Evolutionary conservation across 2,888 invertebrate species (phyloP), one percentile per base, ranked within the genome.

Genomic region (Mylabris sibirica): DNA sequence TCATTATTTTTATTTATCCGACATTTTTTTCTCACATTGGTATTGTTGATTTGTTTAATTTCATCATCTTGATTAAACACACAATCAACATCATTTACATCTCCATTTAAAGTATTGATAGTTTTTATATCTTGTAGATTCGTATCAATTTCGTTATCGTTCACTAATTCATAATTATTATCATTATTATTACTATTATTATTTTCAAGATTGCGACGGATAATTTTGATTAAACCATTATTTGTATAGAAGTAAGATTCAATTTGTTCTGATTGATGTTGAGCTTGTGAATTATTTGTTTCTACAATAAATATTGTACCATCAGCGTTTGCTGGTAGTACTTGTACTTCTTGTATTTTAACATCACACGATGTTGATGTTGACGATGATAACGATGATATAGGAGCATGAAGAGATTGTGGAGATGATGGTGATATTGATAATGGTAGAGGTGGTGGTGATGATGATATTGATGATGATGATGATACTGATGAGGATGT

Each of bases 261-360:
- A 34, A 81, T 75, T 74, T 80, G 78, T 57, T 77, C 76, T 17
- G 78, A 75, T 35, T 76, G 72, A 20, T 73, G 75, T 41, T 72
- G 67, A 38, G 41, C 61, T 66, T 77, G 78, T 76, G 81, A 76
- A 64, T 77, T 74, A 44, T 81, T 78, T 3, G 83, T 82, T 63
- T 83, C 82, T n/a, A 84, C 75, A 53, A 82, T 76, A 70, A 83
- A 84, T 64, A 82, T 77, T 49, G 81, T 82, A 11, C 80, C 81
- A 73, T 84, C 83, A 30, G 78, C 81, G 75, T 79, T 83, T 3
- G 81, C 81, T 26, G 82, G 83, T 41, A 83, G 69, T 41, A 82
- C 72, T 69, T 81, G 77, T 20, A 82, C 74, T 63, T 79, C 78
- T 34, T 77, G 74, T 14, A 71, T 53, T 67, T 67, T 66, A 14